Conservation (phyloP, 1,140 invertebrate genomes). For the Nasonia longicornis region DNA sequence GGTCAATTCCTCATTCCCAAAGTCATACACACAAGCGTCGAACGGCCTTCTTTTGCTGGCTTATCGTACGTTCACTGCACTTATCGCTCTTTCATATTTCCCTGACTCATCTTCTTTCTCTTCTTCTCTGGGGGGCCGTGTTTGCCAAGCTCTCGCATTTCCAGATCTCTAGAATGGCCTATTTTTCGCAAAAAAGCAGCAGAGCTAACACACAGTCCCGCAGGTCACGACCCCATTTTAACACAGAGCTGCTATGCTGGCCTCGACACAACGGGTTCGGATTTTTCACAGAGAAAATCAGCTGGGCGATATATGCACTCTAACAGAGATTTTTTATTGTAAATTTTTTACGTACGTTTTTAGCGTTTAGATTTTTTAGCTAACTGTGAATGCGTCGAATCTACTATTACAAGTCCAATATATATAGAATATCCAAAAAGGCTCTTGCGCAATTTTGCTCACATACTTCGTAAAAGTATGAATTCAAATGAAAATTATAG, state of each 20-base stretch:
- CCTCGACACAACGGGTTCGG: constrained; percentile 15
- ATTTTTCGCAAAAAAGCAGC: constrained; percentile 22
- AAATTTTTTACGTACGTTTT: no score
- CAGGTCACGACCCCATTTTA: background rate
- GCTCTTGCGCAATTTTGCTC: no score
- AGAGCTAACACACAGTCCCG: no score
- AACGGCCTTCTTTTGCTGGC: background rate
- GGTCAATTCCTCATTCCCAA: background rate
- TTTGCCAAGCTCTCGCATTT: constrained; percentile 21
- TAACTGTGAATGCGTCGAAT: no score
- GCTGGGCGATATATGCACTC: no score
- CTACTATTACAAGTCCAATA: no score
- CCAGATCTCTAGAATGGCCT: constrained; percentile 30
- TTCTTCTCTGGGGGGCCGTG: background rate
- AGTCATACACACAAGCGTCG: background rate
- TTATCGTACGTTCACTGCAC: constrained; percentile 23
- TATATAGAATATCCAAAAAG: no score
- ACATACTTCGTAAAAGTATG: no score
- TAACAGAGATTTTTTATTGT: no score
- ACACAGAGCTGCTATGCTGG: no score
- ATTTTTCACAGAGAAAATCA: background rate
- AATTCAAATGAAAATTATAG: no score
- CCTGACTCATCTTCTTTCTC: constrained; percentile 23
- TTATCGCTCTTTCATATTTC: background rate
- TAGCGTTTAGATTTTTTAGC: no score